Evolutionary conservation across 1,140 invertebrate genomes (phyloP), one percentile per base, ranked within the genome.

Genomic region (Sogatella furcifera): DNA sequence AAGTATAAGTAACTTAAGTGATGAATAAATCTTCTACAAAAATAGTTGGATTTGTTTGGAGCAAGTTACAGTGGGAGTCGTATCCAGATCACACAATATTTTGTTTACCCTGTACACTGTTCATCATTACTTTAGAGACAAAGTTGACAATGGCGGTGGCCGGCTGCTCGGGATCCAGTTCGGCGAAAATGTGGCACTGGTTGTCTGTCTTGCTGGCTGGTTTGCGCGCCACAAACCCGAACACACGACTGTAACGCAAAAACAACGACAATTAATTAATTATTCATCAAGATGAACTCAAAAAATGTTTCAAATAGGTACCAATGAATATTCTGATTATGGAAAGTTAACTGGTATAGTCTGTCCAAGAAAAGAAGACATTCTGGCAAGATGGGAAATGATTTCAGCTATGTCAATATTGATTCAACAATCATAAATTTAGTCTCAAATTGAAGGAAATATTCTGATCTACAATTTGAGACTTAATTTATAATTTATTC

Each of bases 61-160:
- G 46, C 21, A 49, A 49, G 15, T 49, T 2, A 28, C 6, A 4
- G 24, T 28, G 24, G 6, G 24, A 28, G 24, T 28, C 24, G 4
- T 49, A 49, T 19, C 14, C 21, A 22, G 15, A 43, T 60, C 53
- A 60, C 31, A 60, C 59, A 19, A 60, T 60, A 28, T 60, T 60
- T 1, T 56, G 42, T 60, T 66, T 66, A 15, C 58, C 52, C 56
- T 61, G 65, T 43, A 54, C 57, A 55, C 57, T 66, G 42, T 57
- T 65, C 74, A 82, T 84, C 78, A 90, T 81, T 55, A 95, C 89
- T 78, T 95, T 95, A 71, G 93, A 92, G 34, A 95, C 90, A 76
- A 97, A 97, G 73, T 95, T 95, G 57, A 95, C 92, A 70, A 98
- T 97, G 38, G 94, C 94, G 38, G 86, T 88, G 10, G 94, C 94